A percentile compares a stretch with the other conserved stretches of the same genome.
phyloP scores from a whole-genome alignment of 2,888 invertebrate genomes.

The Hydriomena furcata region DNA sequence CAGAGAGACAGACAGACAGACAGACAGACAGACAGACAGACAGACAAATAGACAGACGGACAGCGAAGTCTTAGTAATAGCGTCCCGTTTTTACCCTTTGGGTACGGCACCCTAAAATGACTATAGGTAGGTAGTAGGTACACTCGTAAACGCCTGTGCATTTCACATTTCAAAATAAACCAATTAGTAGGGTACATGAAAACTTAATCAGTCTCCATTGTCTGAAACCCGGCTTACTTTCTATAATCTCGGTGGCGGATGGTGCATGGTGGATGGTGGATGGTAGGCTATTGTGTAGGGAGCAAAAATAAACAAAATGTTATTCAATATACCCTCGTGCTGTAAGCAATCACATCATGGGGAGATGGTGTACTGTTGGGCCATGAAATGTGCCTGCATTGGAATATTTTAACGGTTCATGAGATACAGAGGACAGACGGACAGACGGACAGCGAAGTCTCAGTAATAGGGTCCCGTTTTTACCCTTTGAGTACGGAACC shows the following conservation, averaged over 20 bases:
- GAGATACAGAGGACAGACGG: too few relatives aligned
- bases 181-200: conserved; percentile 35
- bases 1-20: too few relatives aligned
- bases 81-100: too few relatives aligned
- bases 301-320: conserved; percentile 76
- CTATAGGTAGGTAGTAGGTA: not conserved
- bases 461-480: too few relatives aligned
- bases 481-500: too few relatives aligned
- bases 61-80: too few relatives aligned
- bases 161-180: conserved; percentile 30
- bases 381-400: conserved; percentile 35
- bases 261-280: conserved; percentile 24
- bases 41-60: too few relatives aligned
- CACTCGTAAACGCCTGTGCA: conserved; percentile 8
- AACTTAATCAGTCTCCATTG: conserved; percentile 37
- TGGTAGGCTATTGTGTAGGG: conserved; percentile 51
- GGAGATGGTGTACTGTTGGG: conserved; percentile 47
- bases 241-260: conserved; percentile 32
- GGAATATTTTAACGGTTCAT: too few relatives aligned
- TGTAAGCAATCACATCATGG: conserved; percentile 71
- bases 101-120: too few relatives aligned
- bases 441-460: too few relatives aligned
- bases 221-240: conserved; percentile 28
- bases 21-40: too few relatives aligned
- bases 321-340: conserved; percentile 75